Evolutionary conservation across 2,113 vertebrate genomes (phyloP), one percentile per base, ranked within the genome.

Genomic region (Tenebrosternarchus preto): DNA sequence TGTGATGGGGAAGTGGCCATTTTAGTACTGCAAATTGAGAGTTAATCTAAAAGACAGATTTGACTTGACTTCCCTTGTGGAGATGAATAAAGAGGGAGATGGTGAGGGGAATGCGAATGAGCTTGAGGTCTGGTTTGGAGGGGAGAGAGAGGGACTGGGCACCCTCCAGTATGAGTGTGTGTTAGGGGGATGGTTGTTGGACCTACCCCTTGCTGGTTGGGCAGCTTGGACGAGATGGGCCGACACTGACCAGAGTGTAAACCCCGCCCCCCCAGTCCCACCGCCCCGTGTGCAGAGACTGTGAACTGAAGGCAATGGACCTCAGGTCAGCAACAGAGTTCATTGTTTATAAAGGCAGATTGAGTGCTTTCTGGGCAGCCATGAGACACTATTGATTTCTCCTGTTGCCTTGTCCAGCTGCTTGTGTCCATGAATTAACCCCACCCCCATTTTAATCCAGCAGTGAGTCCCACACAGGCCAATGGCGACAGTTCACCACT

Each of bases 11-110:
- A 69, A 43, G 5, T 31, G 66, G n/a, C 60, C 68, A 27, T 76
- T 81, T 8, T 59, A 84, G 61, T 83, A 78, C 80, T 83, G 73
- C 85, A 82, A 85, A 88, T 84, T 86, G 85, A 85, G 88, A 88
- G 19, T 59, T 59, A n/a, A n/a, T 56, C n/a, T 59, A 8, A 59
- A 17, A 33, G 31, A 33, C 1, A 67, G 61, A 9, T 53, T 46
- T 77, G 31, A 77, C 67, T 24, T 24, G 20, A 55, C 8, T 29
- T 64, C 59, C 39, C 39, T n/a, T 50, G 39, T 63, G 22, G 59
- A 76, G n/a, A 66, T 17, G 46, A 77, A 33, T 78, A 25, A 43
- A 6, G 20, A 24, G 19, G 64, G 64, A 22, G 64, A 68, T 39
- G 31, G 5, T 22, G 66, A n/a, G 66, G 3, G 36, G 17, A 19